Evolutionary conservation across 2,888 invertebrate species (phyloP).

Genomic region (Brachylomia viminalis): DNA sequence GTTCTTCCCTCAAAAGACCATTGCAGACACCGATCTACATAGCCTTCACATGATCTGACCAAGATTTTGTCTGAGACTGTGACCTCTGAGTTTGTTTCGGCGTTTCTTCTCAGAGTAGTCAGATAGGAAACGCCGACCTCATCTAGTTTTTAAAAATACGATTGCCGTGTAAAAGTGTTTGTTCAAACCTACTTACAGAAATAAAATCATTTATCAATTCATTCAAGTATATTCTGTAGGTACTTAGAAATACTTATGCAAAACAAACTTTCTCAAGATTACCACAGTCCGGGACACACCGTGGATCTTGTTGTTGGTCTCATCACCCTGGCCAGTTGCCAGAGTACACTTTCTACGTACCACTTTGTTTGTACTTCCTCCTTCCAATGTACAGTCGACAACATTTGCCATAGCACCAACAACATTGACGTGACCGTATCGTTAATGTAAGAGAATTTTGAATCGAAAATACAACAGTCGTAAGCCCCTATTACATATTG

Average conservation of each 20-base stretch:
- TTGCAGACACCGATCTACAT: too few relatives aligned
- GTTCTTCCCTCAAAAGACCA: too few relatives aligned
- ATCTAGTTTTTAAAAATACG: too few relatives aligned
- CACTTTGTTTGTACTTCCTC: constrained; percentile 32
- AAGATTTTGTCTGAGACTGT: too few relatives aligned
- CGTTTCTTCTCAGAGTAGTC: too few relatives aligned
- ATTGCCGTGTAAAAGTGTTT: too few relatives aligned
- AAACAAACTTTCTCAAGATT: constrained; percentile 30
- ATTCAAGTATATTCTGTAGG: background rate
- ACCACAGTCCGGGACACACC: constrained; percentile 9
- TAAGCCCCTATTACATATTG: background rate
- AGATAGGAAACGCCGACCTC: too few relatives aligned
- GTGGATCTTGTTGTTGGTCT: constrained; percentile 45
- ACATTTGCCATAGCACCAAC: background rate
- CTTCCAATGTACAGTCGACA: constrained; percentile 10
- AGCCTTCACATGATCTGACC: too few relatives aligned
- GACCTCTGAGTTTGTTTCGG: too few relatives aligned
- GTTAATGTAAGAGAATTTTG: background rate
- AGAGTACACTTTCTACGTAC: constrained; percentile 37
- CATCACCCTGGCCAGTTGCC: constrained; percentile 48
- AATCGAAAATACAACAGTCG: background rate
- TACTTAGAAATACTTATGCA: constrained; percentile 5
- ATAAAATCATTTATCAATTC: too few relatives aligned
- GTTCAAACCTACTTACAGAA: too few relatives aligned
- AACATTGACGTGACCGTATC: background rate